Evolutionary conservation across 1,140 invertebrate genomes (phyloP), one percentile per base, ranked within the genome.

Genomic region (Manduca sexta): DNA sequence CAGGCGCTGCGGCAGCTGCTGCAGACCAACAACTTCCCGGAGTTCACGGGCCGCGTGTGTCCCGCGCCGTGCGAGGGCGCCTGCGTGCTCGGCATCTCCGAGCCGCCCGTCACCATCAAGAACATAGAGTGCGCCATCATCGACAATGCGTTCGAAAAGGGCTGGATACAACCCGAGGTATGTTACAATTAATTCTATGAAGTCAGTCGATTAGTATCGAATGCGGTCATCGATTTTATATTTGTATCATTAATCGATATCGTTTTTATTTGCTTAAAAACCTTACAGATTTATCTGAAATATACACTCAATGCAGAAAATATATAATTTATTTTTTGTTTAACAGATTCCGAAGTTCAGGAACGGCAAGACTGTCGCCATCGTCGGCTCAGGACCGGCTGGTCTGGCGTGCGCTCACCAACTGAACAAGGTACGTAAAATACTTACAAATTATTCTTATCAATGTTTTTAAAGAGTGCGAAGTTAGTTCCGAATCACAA

Each of bases 21-120:
- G 47, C 98, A 99, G 82, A 99, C 98, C 1, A 99, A 99, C 74
- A 99, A 99, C 76, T 99, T 99, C 87, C 98, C 98, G 90, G 98
- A 99, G 86, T 99, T 99, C 75, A 99, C 98, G 40, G 98, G 98
- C 2, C 88, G 98, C 68, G 97, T 99, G 7, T 99, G 98, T 78
- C 98, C 98, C 8, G 98, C 98, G 11, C 98, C 98, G 2, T 99
- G 98, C 87, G 98, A 99, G 89, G 98, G 96, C 37, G 95, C 98
- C 2, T 99, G 98, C 86, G 97, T 99, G 12, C 79, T 99, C 42
- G 97, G 97, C 21, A 99, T 99, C 68, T 97, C 95, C 37, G 94
- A 97, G 64, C 96, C 97, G 2, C 89, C 98, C 7, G 98, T 99
- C 1, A 99, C 98, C 21, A 99, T 99, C 70, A 99, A 99, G 82